Conservation (phyloP, 2,113 vertebrate genomes). For the Phalacrocorax brasilianus region DNA sequence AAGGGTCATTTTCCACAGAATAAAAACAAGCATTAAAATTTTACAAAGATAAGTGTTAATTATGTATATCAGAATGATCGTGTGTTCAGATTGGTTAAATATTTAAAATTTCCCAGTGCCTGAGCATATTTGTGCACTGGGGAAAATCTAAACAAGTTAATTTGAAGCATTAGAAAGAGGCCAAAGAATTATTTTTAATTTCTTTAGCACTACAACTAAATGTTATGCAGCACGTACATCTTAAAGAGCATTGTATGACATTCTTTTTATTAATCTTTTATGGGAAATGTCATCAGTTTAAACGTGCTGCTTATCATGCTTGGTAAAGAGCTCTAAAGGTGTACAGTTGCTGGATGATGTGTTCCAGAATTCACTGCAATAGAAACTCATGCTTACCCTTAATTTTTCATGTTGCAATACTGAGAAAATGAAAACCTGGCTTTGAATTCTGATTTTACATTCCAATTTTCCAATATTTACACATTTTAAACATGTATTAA, state of each 20-base stretch:
- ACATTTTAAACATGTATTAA: neutral
- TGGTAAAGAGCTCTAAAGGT: neutral
- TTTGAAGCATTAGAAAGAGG: neutral
- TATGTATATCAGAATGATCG: neutral
- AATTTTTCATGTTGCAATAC: neutral
- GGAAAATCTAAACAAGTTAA: neutral
- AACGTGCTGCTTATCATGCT: neutral
- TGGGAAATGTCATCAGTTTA: neutral
- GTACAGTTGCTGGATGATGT: neutral
- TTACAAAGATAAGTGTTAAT: neutral
- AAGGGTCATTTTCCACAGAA: neutral
- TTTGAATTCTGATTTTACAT: neutral
- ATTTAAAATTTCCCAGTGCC: neutral
- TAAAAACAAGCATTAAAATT: neutral
- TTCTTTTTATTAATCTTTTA: neutral
- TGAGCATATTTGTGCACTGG: neutral
- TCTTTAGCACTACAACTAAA: neutral
- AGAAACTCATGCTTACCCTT: neutral
- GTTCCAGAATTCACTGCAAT: neutral
- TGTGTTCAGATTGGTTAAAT: neutral
- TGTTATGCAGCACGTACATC: fast-evolving
- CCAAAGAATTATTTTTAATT: neutral
- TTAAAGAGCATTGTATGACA: neutral
- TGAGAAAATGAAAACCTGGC: neutral
- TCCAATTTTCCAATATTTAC: neutral